Conservation (phyloP, 1,140 invertebrate species). For the Ceratosolen fusciceps region DNA sequence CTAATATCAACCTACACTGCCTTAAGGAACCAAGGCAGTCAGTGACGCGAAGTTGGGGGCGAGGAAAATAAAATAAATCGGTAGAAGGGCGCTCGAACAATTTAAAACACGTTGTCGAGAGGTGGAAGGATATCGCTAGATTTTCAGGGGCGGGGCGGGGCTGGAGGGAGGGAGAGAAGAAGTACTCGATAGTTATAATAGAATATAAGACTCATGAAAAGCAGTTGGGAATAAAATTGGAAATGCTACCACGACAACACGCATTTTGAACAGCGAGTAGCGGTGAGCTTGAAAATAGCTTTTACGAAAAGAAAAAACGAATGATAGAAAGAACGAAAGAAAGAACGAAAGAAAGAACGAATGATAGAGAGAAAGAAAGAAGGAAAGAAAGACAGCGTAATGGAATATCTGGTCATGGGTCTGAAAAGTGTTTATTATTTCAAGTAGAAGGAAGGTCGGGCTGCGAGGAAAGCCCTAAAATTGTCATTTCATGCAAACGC, state of each 20-base stretch:
- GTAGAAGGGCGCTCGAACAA: slow-evolving; percentile 32
- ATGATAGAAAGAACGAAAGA: too few relatives aligned
- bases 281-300: slow-evolving; percentile 10
- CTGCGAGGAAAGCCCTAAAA: slow-evolving; percentile 44
- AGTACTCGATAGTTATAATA: neutral
- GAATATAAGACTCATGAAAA: slow-evolving; percentile 50
- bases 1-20: neutral
- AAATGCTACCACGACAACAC: slow-evolving; percentile 52
- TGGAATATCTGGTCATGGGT: slow-evolving; percentile 41
- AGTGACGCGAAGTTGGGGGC: neutral
- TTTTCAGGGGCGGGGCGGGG: neutral
- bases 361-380: too few relatives aligned
- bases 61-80: slow-evolving; percentile 35
- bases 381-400: slow-evolving; percentile 8
- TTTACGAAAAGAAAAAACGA: neutral
- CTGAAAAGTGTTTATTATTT: slow-evolving; percentile 52
- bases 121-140: neutral
- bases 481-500: slow-evolving; percentile 61
- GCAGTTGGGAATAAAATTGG: slow-evolving; percentile 57
- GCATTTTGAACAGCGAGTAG: slow-evolving; percentile 1
- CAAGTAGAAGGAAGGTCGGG: slow-evolving; percentile 7
- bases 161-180: neutral
- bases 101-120: slow-evolving; percentile 22
- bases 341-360: too few relatives aligned
- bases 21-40: neutral